Evolutionary conservation across 2,797 vertebrate species (phyloP).

Genomic region (Chiropotes sagulatus): DNA sequence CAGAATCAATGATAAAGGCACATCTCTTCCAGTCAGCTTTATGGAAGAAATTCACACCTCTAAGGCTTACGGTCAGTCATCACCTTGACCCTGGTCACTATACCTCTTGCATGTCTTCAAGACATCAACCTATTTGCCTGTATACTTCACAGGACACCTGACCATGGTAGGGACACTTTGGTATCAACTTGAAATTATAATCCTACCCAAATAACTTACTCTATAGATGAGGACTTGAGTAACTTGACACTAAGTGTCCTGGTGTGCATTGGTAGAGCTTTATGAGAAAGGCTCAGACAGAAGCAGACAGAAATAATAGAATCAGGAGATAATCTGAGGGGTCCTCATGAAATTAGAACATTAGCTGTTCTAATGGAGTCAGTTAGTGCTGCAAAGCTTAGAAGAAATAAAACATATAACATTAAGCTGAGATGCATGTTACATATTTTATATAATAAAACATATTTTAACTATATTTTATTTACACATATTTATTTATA

Average conservation of each 20-base stretch:
- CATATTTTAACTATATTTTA: neutral
- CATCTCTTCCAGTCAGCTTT: neutral
- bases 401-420: neutral
- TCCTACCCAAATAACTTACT: neutral
- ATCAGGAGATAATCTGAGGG: neutral
- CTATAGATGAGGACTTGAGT: neutral
- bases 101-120: neutral
- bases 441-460: neutral
- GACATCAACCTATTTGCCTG: neutral
- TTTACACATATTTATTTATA: neutral
- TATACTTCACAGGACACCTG: neutral
- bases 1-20: neutral
- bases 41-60: neutral
- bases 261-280: neutral
- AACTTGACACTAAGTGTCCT: too few relatives aligned
- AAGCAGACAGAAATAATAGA: neutral
- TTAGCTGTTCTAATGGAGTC: neutral
- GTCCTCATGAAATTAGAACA: neutral
- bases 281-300: neutral
- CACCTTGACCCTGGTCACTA: neutral
- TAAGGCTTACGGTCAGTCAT: neutral
- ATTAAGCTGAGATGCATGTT: neutral
- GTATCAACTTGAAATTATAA: neutral
- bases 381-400: neutral
- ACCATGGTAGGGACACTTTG: neutral